Percentiles rank a stretch among this genome's conserved stretches.
These are phyloP conservation scores for Nomia melanderi DNA, from an alignment of 1,140 invertebrate genomes.

Conservation along the genomic window DNA sequence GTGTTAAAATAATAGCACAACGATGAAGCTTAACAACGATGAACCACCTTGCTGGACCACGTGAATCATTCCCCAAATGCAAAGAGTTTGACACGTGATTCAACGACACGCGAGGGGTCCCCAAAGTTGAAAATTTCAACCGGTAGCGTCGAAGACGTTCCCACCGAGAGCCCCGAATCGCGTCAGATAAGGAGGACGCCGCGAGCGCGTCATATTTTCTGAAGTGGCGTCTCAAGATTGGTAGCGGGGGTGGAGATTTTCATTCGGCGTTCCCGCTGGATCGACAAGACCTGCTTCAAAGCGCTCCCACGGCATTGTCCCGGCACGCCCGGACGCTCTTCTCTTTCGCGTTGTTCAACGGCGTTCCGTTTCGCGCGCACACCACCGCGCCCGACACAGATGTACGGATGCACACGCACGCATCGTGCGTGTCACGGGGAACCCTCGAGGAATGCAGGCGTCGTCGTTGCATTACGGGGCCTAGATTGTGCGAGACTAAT, in stretches of 20 bases:
- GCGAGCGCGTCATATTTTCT: conserved; percentile 31
- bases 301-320: conserved; percentile 59
- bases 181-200: conserved; percentile 19
- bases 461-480: not conserved
- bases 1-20: no score
- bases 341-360: not conserved
- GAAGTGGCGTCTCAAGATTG: conserved; percentile 33
- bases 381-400: not conserved
- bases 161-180: no score
- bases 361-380: not conserved
- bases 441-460: conserved; percentile 21
- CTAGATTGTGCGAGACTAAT: conserved; percentile 30
- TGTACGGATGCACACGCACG: no score
- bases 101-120: no score
- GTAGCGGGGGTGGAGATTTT: conserved; percentile 20
- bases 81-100: no score
- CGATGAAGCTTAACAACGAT: no score
- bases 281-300: conserved; percentile 54
- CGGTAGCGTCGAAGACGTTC: not conserved
- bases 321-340: conserved; percentile 59
- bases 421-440: not conserved
- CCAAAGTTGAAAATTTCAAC: not conserved
- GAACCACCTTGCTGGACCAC: no score
- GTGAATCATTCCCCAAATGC: no score
- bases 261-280: conserved; percentile 47